phyloP scores from a whole-genome alignment of 2,797 vertebrate species.

The Antrozous pallidus region DNA sequence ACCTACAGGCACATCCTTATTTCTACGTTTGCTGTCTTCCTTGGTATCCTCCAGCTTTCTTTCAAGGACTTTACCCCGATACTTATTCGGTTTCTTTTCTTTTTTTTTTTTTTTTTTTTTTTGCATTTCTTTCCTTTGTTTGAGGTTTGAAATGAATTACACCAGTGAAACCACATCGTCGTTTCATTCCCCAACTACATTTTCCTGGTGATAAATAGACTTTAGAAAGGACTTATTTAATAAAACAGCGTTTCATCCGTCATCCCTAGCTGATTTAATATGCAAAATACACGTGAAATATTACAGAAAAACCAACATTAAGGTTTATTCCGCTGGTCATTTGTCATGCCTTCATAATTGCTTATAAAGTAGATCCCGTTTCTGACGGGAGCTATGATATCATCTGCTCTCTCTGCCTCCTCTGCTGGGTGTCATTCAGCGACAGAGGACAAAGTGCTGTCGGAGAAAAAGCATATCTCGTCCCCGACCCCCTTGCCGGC shows the following conservation, averaged over 20 bases:
- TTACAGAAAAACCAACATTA: conserved; percentile 53
- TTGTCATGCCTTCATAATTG: conserved; percentile 45
- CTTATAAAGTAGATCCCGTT: background rate
- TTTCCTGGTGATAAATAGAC: conserved; percentile 47
- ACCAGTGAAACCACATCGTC: conserved; percentile 45
- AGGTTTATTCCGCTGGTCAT: conserved; percentile 31
- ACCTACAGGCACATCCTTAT: background rate
- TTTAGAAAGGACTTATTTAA: conserved; percentile 59
- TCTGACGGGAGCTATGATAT: background rate
- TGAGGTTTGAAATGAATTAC: conserved; percentile 53
- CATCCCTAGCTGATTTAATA: conserved; percentile 58
- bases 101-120: background rate
- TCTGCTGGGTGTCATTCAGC: background rate
- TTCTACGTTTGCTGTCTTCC: background rate
- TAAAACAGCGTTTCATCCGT: conserved; percentile 65
- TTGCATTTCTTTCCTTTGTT: conserved; percentile 22
- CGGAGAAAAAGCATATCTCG: too few species aligned
- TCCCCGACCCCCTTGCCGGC: too few species aligned
- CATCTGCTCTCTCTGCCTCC: background rate
- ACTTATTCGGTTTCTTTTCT: background rate
- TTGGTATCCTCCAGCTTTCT: background rate
- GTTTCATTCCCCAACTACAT: conserved; percentile 42
- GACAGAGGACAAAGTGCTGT: background rate
- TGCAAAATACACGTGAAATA: conserved; percentile 52
- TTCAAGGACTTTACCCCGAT: background rate